Conservation (phyloP, 2,797 vertebrate genomes). For the Clarias pachynema region DNA sequence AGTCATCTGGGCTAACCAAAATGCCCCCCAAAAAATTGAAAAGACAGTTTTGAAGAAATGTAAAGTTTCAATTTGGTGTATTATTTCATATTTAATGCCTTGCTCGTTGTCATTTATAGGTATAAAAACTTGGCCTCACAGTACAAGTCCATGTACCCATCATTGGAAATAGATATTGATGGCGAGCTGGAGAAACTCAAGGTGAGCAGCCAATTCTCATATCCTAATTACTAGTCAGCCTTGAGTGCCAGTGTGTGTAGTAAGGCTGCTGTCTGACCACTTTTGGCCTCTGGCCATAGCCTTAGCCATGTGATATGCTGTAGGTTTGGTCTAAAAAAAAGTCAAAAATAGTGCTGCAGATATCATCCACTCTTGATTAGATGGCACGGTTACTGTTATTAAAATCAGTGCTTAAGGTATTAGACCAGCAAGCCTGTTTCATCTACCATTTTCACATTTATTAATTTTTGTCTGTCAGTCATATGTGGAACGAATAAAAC, state of each 20-base stretch:
- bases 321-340: neutral
- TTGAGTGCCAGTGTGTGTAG: neutral
- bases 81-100: neutral
- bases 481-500: slow-evolving; percentile 88
- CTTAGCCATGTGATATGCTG: neutral
- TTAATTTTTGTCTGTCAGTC: slow-evolving; percentile 66
- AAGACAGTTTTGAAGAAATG: neutral
- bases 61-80: neutral
- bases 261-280: neutral
- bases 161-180: slow-evolving; percentile 89
- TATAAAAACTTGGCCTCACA: slow-evolving; percentile 93
- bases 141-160: slow-evolving; percentile 94
- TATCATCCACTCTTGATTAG: too few relatives aligned
- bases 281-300: neutral
- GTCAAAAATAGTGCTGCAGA: neutral
- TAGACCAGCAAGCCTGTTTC: neutral
- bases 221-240: neutral
- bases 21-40: too few relatives aligned
- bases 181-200: slow-evolving; percentile 90
- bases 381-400: neutral
- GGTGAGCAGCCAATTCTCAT: slow-evolving; percentile 70
- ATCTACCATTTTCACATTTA: neutral
- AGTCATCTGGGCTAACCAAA: neutral
- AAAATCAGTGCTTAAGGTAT: neutral
- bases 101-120: slow-evolving; percentile 70